These are phyloP conservation scores for Gavialis gangeticus DNA, from an alignment of 2,113 vertebrate species.

Conservation along the genomic window DNA sequence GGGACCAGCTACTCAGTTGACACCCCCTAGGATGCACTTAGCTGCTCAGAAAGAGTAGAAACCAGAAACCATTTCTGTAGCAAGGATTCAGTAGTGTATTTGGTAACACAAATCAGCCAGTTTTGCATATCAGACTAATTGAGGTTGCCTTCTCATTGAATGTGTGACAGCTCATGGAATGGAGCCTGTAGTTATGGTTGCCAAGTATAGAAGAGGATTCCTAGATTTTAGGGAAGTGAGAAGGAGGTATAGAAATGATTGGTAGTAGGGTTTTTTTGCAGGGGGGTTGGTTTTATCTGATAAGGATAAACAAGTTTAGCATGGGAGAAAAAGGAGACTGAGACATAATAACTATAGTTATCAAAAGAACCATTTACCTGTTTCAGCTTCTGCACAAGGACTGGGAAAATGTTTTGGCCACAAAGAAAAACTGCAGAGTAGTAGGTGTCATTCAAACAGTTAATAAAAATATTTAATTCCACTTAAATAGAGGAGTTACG, in stretches of 20 bases:
- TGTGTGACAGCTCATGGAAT: background rate
- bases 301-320: background rate
- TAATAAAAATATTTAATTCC: background rate
- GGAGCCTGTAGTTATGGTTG: background rate
- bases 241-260: background rate
- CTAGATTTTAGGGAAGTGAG: background rate
- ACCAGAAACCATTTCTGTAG: background rate
- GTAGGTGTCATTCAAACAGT: background rate
- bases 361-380: background rate
- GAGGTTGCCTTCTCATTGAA: background rate
- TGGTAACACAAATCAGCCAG: background rate
- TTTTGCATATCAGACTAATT: background rate
- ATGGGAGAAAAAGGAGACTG: background rate
- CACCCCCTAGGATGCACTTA: background rate
- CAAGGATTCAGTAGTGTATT: background rate
- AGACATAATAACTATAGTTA: background rate
- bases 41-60: background rate
- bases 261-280: accelerated
- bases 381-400: background rate
- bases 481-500: background rate
- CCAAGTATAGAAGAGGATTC: background rate
- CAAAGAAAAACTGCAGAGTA: background rate
- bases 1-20: background rate
- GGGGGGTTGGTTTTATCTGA: background rate
- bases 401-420: background rate